Evolutionary conservation across 2,797 vertebrate species (phyloP).

Genomic region (Trachops cirrhosus): DNA sequence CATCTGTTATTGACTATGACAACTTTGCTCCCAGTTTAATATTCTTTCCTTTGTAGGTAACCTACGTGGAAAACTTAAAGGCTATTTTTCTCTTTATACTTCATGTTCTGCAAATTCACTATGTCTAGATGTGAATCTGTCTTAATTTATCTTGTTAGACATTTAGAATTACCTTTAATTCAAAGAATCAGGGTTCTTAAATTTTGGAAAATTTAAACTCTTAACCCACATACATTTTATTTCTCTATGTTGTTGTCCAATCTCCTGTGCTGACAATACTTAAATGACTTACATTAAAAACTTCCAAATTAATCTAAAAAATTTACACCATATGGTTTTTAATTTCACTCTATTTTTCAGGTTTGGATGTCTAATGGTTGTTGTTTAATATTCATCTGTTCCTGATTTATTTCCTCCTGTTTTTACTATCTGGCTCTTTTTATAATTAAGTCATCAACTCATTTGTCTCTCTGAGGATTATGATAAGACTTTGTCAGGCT

Average conservation of each 20-base stretch:
- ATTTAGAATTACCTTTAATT: not conserved
- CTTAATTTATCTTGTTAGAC: not conserved
- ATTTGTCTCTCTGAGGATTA: not conserved
- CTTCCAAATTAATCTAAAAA: not conserved
- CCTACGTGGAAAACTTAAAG: not conserved
- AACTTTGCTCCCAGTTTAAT: not conserved
- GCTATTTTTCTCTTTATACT: not conserved
- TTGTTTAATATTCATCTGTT: not conserved
- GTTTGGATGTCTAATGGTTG: not conserved
- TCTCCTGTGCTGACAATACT: not conserved
- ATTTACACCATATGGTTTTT: not conserved
- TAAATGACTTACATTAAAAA: not conserved
- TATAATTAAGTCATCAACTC: not conserved
- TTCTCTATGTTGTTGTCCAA: not conserved
- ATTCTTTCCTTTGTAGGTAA: not conserved
- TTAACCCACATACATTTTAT: not conserved
- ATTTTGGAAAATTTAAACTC: not conserved
- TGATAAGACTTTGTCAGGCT: not conserved
- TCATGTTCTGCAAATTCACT: not conserved
- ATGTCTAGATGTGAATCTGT: not conserved
- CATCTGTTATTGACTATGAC: not conserved
- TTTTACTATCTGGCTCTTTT: slow-evolving; percentile 24
- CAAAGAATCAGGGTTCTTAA: not conserved
- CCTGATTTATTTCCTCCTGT: slow-evolving; percentile 35
- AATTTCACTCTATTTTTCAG: slow-evolving; percentile 8